These are phyloP conservation scores for Siderastrea siderea DNA, from an alignment of 92 coral and sea anemone species.

Conservation along the genomic window DNA sequence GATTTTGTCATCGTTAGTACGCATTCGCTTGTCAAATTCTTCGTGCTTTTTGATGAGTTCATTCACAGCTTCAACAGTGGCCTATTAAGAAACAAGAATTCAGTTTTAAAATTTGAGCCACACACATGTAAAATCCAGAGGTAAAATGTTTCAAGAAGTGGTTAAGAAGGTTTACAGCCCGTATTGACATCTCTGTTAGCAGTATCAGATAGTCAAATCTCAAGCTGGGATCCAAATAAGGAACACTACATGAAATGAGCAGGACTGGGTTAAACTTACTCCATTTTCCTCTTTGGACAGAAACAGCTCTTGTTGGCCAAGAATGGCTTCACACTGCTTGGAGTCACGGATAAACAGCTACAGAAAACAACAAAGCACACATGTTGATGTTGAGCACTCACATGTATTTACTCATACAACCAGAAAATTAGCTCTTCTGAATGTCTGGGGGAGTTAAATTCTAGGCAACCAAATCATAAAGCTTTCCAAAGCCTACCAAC, in stretches of 20 bases:
- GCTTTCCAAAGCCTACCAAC: no score
- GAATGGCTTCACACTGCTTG: slow-evolving; percentile 95
- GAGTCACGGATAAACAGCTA: slow-evolving; percentile 97
- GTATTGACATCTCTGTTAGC: no score
- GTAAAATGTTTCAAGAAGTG: no score
- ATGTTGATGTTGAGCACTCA: background rate
- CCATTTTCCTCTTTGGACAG: slow-evolving; percentile 97
- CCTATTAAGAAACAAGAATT: slow-evolving; percentile 48
- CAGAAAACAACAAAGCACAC: background rate
- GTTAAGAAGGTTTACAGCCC: no score
- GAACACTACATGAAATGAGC: background rate
- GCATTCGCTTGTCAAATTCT: slow-evolving; percentile 94
- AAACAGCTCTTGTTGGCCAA: slow-evolving; percentile 98
- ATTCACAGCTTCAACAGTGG: slow-evolving; percentile 95
- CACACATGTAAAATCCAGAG: no score
- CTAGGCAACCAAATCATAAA: no score
- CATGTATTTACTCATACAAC: no score
- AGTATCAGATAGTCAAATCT: no score
- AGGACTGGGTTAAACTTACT: slow-evolving; percentile 57
- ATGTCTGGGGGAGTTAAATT: background rate
- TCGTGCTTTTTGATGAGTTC: slow-evolving; percentile 98
- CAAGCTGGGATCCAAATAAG: background rate
- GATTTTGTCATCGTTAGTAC: slow-evolving; percentile 95
- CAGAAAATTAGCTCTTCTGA: background rate
- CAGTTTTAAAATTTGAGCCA: background rate